Evolutionary conservation across 1,140 invertebrate genomes (phyloP).

Genomic region (Cherax quadricarinatus): DNA sequence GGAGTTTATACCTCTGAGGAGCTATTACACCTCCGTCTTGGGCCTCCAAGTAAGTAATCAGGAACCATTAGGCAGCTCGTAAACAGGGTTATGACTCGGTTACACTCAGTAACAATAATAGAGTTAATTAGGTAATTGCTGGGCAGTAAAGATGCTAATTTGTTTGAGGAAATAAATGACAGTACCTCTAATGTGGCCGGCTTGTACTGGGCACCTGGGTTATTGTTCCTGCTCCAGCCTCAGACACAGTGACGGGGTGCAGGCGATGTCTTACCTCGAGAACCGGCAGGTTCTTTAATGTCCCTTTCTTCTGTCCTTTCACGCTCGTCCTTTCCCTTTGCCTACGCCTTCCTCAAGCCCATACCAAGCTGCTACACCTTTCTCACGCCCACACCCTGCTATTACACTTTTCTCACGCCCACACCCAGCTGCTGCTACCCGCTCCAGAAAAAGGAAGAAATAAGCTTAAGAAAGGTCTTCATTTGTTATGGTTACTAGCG

Average conservation of each 20-base stretch:
- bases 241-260: not conserved
- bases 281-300: not conserved
- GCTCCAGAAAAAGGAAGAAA: not conserved
- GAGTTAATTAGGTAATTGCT: conserved; percentile 65
- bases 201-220: conserved; percentile 22
- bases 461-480: no score
- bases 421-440: no score
- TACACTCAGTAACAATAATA: conserved; percentile 65
- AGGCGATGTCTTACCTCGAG: no score
- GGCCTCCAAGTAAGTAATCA: conserved; percentile 60
- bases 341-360: not conserved
- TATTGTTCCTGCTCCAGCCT: conserved; percentile 33
- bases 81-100: conserved; percentile 57
- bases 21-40: conserved; percentile 34
- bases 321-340: not conserved
- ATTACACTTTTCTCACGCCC: not conserved
- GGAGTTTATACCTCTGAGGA: conserved; percentile 46
- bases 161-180: conserved; percentile 68
- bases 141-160: conserved; percentile 65
- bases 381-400: not conserved
- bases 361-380: not conserved
- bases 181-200: conserved; percentile 52
- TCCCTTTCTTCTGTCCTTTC: not conserved
- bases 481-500: no score
- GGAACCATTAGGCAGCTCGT: conserved; percentile 48